Evolutionary conservation across 2,888 invertebrate species (phyloP).

Genomic region (Melieria picta): DNA sequence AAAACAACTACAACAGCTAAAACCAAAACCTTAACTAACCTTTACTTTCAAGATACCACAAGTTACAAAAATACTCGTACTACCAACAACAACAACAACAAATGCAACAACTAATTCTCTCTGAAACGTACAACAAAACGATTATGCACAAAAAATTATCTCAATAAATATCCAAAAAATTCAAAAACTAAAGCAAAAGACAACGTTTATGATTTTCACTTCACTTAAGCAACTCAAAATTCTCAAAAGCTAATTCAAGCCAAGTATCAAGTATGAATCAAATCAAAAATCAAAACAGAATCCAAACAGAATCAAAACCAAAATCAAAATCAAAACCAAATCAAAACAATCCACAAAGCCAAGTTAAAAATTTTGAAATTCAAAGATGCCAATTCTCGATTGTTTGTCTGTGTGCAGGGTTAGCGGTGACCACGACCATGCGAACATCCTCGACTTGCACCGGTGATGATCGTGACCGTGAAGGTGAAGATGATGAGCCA

Average conservation of each 20-base stretch:
- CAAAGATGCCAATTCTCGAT: constrained; percentile 62
- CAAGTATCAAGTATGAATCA: constrained; percentile 34
- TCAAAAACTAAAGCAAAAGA: constrained; percentile 38
- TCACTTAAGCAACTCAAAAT: constrained; percentile 13
- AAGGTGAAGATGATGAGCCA: not conserved
- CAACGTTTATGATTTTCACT: constrained; percentile 24
- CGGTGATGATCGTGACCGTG: not conserved
- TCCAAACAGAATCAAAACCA: constrained; percentile 43
- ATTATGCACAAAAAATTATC: not conserved
- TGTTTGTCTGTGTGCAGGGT: constrained; percentile 73
- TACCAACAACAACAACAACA: constrained; percentile 18
- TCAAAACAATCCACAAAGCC: constrained; percentile 24
- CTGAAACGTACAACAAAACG: constrained; percentile 22
- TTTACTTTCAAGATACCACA: too few species aligned
- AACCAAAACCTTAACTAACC: constrained; percentile 27
- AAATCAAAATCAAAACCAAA: constrained; percentile 40
- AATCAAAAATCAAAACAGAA: constrained; percentile 44
- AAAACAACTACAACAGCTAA: constrained; percentile 7
- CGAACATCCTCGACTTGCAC: constrained; percentile 28
- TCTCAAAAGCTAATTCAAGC: constrained; percentile 3
- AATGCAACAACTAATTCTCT: constrained; percentile 27
- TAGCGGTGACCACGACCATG: constrained; percentile 55
- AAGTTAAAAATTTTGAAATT: constrained; percentile 37
- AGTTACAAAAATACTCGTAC: not conserved
- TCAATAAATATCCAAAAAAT: constrained; percentile 36